Percentiles rank a stretch among this genome's conserved stretches.
Conservation (phyloP, 1,140 invertebrate genomes). For the Gyrodactylus salaris region DNA sequence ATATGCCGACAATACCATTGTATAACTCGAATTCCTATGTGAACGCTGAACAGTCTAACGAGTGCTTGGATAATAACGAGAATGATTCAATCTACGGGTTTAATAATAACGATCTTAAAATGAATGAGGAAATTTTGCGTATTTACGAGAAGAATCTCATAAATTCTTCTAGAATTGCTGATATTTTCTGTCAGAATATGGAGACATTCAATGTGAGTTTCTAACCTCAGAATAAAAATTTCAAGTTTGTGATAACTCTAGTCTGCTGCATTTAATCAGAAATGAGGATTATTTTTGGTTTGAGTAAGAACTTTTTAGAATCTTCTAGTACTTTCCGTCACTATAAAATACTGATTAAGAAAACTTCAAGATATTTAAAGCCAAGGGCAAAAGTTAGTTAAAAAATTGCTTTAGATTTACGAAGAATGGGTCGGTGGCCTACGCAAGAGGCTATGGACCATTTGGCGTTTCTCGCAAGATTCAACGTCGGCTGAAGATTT, state of each 20-base stretch:
- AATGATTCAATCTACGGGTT: neutral
- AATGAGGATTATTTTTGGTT: no score
- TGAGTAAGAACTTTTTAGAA: no score
- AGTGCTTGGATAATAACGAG: neutral
- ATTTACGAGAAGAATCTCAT: neutral
- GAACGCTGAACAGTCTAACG: neutral
- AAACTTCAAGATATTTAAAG: no score
- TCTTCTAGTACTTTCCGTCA: no score
- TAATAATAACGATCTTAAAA: neutral
- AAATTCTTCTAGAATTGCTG: neutral
- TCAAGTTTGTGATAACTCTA: no score
- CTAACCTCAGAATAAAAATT: no score
- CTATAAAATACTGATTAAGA: no score
- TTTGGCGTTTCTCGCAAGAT: neutral
- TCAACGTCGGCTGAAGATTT: no score
- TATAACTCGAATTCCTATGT: neutral
- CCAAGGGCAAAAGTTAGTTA: no score
- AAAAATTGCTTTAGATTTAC: neutral
- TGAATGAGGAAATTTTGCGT: neutral
- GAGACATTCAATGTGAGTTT: neutral
- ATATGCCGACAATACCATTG: neutral
- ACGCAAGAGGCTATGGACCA: neutral
- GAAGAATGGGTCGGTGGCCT: neutral
- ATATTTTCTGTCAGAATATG: neutral
- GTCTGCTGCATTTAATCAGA: no score